These are phyloP conservation scores for Coranthus polyacanthus DNA, from an alignment of 2,797 vertebrate genomes.

Conservation along the genomic window DNA sequence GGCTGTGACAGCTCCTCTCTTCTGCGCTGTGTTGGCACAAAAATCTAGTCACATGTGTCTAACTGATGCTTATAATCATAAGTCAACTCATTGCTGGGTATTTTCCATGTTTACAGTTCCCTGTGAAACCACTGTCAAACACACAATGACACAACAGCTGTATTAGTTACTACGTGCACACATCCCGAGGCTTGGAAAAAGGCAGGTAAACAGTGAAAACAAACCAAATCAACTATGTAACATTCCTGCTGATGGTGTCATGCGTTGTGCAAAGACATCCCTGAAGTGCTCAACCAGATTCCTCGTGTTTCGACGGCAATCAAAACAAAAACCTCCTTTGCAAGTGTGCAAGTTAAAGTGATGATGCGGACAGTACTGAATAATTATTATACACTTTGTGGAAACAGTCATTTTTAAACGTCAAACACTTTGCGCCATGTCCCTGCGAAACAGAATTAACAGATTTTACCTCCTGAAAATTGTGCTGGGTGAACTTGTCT, in stretches of 20 bases:
- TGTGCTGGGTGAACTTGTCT: slow-evolving; percentile 99
- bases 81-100: slow-evolving; percentile 2
- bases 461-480: slow-evolving; percentile 98
- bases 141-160: background rate
- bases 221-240: slow-evolving; percentile 5
- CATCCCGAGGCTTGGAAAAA: slow-evolving; percentile 12
- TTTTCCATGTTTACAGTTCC: slow-evolving; percentile 12
- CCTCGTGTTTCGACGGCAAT: background rate
- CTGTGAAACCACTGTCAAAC: background rate
- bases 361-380: too few relatives aligned
- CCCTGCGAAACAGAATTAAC: too few relatives aligned
- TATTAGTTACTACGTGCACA: background rate
- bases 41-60: background rate
- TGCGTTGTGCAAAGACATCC: background rate
- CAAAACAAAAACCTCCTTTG: too few relatives aligned
- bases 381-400: too few relatives aligned
- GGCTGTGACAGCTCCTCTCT: too few relatives aligned
- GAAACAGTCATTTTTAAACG: too few relatives aligned
- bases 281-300: background rate
- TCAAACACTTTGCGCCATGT: too few relatives aligned
- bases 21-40: too few relatives aligned
- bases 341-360: too few relatives aligned
- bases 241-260: background rate
- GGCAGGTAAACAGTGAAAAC: background rate
- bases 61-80: background rate